Evolutionary conservation across 2,888 invertebrate species (phyloP), one percentile per base, ranked within the genome.

Genomic region (Sialis fuliginosa): DNA sequence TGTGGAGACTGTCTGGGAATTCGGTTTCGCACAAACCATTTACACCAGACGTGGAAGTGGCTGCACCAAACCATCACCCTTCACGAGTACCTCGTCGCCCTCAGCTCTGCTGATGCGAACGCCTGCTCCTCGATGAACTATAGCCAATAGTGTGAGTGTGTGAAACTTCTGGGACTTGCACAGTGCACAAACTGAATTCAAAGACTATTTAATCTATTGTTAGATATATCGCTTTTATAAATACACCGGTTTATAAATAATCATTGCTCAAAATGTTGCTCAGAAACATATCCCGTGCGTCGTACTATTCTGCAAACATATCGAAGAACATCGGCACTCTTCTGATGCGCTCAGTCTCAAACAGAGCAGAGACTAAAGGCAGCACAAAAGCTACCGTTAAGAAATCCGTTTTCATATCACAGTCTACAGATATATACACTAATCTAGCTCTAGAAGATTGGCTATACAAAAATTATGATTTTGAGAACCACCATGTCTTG

Each of bases 391-490:
- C 22, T 22, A 22, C 22, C 4, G 22, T 86, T 55, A 78, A 77
- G 54, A 89, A 89, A 67, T 85, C 87, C 1, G 89, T 93, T 40
- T 88, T 88, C 58, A 85, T 95, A 62, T 96, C 96, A 0, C 87
- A 87, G 63, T 91, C 90, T 1, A 79, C 77, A 51, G 85, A 95
- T 62, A 83, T 98, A 53, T 92, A 79, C 61, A 83, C 86, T 7
- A 98, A 98, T 67, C 68, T 97, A 58, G 96, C 97, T 4, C 66
- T 97, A 48, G 97, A 98, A 66, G 91, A 96, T 63, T 96, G 95
- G 93, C 70, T 97, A 57, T 95, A 92, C 65, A 78, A 77, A 47
- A 85, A 93, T 60, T 81, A 79, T 62, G 80, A 91, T 62, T 87
- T 93, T 55, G 72, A 74, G 5, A 75, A 82, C 50, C 84, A 86